Evolutionary conservation across 2,113 vertebrate genomes (phyloP), one percentile per base, ranked within the genome.

Genomic region (Chlorodrepanis virens): DNA sequence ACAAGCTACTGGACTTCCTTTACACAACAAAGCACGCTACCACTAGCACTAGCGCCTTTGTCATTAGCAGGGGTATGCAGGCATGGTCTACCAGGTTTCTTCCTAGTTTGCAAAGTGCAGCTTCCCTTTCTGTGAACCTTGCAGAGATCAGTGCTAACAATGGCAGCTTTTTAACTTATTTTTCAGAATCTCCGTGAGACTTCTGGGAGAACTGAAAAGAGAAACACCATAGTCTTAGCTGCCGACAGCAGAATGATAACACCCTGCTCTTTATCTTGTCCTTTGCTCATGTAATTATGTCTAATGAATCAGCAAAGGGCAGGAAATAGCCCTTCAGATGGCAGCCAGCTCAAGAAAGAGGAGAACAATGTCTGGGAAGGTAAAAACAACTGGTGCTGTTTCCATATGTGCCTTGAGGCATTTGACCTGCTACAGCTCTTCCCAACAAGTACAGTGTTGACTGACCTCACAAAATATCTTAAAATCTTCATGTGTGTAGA

Each of bases 101-200:
- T 76, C 29, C 8, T 4, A 10, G 13, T 25, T 35, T 22, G 8
- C 29, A 14, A 78, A 28, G 9, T 24, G 3, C 29, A 53, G 9
- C 14, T 53, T 37, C 27, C 35, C 31, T 33, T 78, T 63, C 76
- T 89, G 9, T 53, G 24, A 77, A 39, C 40, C 52, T 75, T 68
- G 28, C 28, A 49, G 37, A 35, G 37, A 42, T 39, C 37, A 14
- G 9, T 22, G 16, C 5, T 60, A 40, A n/a, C 20, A 14, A 0
- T 59, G 50, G 13, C 0, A 0, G 0, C 1, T 24, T 37, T 74
- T 44, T 40, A 1, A 5, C 2, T 75, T 74, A 9, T 68, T 82
- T 81, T 78, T 37, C 39, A 76, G 89, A 85, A 61, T 68, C 22
- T 33, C 10, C 1, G 1, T 45, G 39, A 85, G 29, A 40, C 6